These are phyloP conservation scores for Eupithecia inturbata DNA, from an alignment of 2,888 invertebrate species.

Conservation along the genomic window DNA sequence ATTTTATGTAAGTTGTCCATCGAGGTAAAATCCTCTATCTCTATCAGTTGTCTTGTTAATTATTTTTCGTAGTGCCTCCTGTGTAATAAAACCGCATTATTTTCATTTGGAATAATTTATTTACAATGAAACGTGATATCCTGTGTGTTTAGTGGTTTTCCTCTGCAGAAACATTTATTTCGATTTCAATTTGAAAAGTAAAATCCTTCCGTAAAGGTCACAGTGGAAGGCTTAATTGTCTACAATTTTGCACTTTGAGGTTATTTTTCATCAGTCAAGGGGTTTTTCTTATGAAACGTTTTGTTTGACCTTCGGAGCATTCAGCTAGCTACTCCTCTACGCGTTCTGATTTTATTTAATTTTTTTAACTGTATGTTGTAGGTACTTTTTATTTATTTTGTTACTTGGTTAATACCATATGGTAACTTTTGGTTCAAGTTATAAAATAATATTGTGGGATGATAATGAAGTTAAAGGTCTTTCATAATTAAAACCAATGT, in stretches of 20 bases:
- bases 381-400: not conserved
- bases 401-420: too few species aligned
- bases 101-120: constrained; percentile 16
- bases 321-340: not conserved
- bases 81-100: not conserved
- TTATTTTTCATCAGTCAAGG: not conserved
- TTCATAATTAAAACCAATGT: too few species aligned
- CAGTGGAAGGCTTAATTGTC: constrained; percentile 28
- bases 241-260: constrained; percentile 8
- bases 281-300: not conserved
- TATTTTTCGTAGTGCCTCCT: not conserved
- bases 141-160: constrained; percentile 18
- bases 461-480: too few species aligned
- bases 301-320: not conserved
- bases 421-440: not conserved
- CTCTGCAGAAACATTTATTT: constrained; percentile 28
- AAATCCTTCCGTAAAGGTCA: constrained; percentile 20
- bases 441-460: not conserved
- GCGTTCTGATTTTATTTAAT: not conserved
- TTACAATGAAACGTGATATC: constrained; percentile 57
- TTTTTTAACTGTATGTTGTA: not conserved
- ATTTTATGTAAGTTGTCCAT: not conserved
- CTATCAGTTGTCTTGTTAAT: not conserved
- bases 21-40: too few species aligned
- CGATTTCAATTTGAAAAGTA: constrained; percentile 13